Evolutionary conservation across 2,797 vertebrate genomes (phyloP), one percentile per base, ranked within the genome.

Genomic region (Chloroceryle amazona): DNA sequence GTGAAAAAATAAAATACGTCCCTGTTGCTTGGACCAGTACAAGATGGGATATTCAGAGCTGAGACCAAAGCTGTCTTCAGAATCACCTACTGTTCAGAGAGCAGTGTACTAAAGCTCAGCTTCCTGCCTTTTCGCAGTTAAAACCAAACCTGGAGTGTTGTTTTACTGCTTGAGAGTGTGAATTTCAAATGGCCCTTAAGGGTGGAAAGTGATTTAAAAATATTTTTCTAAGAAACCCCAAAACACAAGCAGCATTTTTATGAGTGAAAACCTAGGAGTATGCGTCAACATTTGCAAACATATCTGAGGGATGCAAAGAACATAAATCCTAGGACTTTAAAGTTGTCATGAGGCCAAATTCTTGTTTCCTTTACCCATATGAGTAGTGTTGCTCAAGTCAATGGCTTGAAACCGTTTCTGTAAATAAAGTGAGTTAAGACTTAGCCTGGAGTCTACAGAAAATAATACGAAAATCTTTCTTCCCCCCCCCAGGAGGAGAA

Each of bases 221-320:
- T 94, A 94, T 94, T 95, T 96, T 94, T 93, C 91, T 88, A 93
- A 94, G 90, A 96, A 91, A 91, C 72, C 86, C 92, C 96, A 82
- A 95, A 96, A 96, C 95, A 97, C 86, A 96, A 92, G 91, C 93
- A 96, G 89, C 95, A 90, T 95, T 93, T 96, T 96, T 91, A 84
- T 81, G 86, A 94, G 88, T 89, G 75, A 89, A 93, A 97, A 96
- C 58, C 78, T 55, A 94, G 68, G 87, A 82, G 84, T 83, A 80
- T 81, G 78, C 52, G 13, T 96, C 91, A 97, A 90, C 93, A 94
- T 94, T 97, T 94, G 82, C 92, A 96, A 89, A 85, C 62, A 47
- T 91, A 83, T 96, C 92, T 85, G 66, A 94, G 73, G 47, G 92
- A 93, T 89, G 82, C 86, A 93, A 90, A 41, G 58, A 95, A 88